Evolutionary conservation across 2,113 vertebrate species (phyloP).

Genomic region (Crypturellus undulatus): DNA sequence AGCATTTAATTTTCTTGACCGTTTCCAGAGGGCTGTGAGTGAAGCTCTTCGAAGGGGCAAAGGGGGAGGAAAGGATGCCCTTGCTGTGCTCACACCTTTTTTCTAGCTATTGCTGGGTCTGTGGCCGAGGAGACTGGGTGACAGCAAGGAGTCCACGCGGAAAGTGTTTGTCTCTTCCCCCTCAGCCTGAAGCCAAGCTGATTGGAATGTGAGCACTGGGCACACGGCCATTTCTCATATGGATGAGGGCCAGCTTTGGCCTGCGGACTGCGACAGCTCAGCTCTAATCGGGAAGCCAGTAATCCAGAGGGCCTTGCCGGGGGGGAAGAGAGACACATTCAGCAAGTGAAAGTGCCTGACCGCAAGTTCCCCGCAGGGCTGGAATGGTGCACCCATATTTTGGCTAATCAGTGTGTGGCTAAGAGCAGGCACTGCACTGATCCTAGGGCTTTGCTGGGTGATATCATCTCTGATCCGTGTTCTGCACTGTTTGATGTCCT

Average conservation of each 20-base stretch:
- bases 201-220: slow-evolving; percentile 53
- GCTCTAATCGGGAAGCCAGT: slow-evolving; percentile 45
- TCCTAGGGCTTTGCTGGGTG: slow-evolving; percentile 7
- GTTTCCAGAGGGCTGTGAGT: background rate
- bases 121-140: background rate
- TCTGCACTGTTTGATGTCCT: background rate
- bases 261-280: background rate
- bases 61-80: background rate
- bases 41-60: background rate
- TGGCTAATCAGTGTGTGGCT: slow-evolving; percentile 1
- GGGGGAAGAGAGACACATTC: slow-evolving; percentile 7
- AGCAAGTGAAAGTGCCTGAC: slow-evolving; percentile 31
- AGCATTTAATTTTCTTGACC: background rate
- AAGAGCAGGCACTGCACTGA: background rate
- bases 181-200: background rate
- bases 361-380: background rate
- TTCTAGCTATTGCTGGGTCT: background rate
- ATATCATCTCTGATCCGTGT: slow-evolving; percentile 31
- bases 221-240: slow-evolving; percentile 44
- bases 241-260: slow-evolving; percentile 12
- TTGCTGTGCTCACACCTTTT: background rate
- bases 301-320: slow-evolving; percentile 43
- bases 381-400: slow-evolving; percentile 22
- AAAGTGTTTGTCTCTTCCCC: background rate
- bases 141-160: background rate